Evolutionary conservation across 2,797 vertebrate genomes (phyloP).

Genomic region (Podargus strigoides): DNA sequence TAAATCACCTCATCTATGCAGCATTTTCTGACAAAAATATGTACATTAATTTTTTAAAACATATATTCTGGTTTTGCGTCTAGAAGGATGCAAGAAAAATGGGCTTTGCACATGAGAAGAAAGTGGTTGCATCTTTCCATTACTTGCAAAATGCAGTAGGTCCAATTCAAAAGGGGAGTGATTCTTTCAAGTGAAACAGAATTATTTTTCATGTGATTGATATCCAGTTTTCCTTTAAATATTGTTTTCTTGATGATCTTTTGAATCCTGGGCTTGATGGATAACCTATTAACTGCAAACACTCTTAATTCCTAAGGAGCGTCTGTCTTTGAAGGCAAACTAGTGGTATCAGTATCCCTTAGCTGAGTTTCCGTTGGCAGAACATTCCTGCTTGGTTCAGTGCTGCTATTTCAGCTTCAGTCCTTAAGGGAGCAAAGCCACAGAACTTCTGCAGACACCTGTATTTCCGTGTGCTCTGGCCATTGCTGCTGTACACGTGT

Average conservation of each 20-base stretch:
- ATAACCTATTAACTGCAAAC: neutral
- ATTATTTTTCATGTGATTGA: neutral
- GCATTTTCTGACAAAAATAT: neutral
- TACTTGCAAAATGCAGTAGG: neutral
- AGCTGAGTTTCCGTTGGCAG: neutral
- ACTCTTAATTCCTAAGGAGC: neutral
- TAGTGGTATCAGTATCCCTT: accelerated
- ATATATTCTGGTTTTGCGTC: neutral
- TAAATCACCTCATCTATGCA: neutral
- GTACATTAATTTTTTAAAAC: accelerated
- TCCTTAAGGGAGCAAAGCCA: neutral
- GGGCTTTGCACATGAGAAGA: neutral
- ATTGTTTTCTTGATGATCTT: neutral
- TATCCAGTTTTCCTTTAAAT: neutral
- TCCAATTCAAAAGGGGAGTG: neutral
- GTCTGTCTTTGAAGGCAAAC: neutral
- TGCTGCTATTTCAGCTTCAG: neutral
- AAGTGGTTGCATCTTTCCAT: neutral
- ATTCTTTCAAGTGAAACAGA: neutral
- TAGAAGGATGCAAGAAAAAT: neutral
- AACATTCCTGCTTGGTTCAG: neutral
- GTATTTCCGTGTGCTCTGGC: no score
- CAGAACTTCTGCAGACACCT: neutral
- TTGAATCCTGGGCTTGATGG: neutral
- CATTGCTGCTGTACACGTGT: no score